Conservation (phyloP, 2,888 invertebrate genomes). For the Habrosyne pyritoides region DNA sequence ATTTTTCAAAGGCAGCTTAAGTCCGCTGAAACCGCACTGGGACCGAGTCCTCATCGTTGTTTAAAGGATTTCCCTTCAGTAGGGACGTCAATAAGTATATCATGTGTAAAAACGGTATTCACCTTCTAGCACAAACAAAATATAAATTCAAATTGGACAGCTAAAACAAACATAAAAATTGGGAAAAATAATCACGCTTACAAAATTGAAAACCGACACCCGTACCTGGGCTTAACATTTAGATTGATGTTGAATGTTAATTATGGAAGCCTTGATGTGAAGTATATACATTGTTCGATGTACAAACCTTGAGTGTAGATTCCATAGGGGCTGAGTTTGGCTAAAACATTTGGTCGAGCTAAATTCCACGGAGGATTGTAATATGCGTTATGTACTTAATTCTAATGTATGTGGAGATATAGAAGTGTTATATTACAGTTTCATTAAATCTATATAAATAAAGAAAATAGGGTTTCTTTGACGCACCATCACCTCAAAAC, state of each 20-base stretch:
- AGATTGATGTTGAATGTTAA: neutral
- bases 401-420: neutral
- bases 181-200: too few species aligned
- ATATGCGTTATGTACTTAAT: neutral
- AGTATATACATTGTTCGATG: neutral
- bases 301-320: neutral
- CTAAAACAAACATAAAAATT: too few species aligned
- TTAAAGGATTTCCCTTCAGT: too few species aligned
- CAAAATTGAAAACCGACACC: neutral
- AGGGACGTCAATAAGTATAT: too few species aligned
- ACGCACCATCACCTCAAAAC: too few species aligned
- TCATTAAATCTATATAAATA: too few species aligned
- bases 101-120: too few species aligned
- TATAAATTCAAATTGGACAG: neutral
- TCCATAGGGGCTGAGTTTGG: neutral
- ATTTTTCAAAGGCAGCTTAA: too few species aligned
- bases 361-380: neutral
- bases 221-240: neutral
- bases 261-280: neutral
- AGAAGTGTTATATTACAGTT: neutral
- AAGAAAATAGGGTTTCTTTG: too few species aligned
- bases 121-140: too few species aligned
- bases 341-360: neutral
- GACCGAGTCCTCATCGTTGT: too few species aligned
- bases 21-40: too few species aligned